Evolutionary conservation across 2,113 vertebrate genomes (phyloP), one percentile per base, ranked within the genome.

Genomic region (Canis aureus): DNA sequence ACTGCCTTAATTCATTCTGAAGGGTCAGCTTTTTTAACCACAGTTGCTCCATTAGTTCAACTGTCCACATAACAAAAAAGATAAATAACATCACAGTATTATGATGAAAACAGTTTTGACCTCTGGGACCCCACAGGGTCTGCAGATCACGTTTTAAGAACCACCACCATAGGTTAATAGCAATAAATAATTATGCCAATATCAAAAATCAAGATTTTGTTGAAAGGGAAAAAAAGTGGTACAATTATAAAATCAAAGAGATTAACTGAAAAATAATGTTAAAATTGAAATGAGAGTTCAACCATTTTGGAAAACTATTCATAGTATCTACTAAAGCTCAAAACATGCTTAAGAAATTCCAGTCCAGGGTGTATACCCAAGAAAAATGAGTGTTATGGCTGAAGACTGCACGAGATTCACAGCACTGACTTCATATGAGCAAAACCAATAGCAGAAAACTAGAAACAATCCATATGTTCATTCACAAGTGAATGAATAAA

Each of bases 271-370:
- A 67, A 81, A 7, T 16, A 57, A 81, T 23, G 62, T 91, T 90
- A 78, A 90, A 78, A 64, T 62, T 91, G 74, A 66, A 79, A 66
- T 91, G 55, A 59, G n/a, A 74, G 67, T 74, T 74, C 69, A 76
- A 60, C 25, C n/a, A 69, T 62, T 91, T 43, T 91, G n/a, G 89
- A 69, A 91, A 57, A 81, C 89, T 81, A 35, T 57, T 69, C 51
- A 57, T 55, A 66, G 9, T 38, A 66, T 35, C 49, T 79, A 79
- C 89, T 67, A 81, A 91, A 81, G 4, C 17, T 81, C 25, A 43
- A 43, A 49, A 43, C 22, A 57, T 43, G n/a, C 51, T 57, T 91
- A 81, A 81, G 32, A 62, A 81, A 57, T 57, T 91, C 49, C 25
- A 81, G 6, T 57, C 62, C 23, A 11, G 43, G 22, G 74, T 66